Base-by-base conservation (phyloP, 2,113 vertebrate species). In the Rynchops niger region DNA sequence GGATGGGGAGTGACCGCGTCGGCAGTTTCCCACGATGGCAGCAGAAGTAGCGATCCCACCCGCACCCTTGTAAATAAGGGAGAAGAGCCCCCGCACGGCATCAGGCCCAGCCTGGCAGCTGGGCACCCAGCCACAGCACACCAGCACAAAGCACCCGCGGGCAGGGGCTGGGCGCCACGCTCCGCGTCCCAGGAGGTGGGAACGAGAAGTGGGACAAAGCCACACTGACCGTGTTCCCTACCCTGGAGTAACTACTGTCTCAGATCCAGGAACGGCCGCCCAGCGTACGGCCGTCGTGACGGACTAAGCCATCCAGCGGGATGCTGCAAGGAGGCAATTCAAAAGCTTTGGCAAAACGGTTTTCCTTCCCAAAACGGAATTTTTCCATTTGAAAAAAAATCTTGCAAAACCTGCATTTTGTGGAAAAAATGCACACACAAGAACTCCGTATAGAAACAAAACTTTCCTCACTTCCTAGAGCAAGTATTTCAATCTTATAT, bases 221-320 rank as follows among this genome's bases (percentile, higher is more conserved):
- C 61, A 2, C 1, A 1, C 17, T 3, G 38, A 23, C 38, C 10
- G 2, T 4, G 1, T 6, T 19, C 34, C 36, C 47, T 9, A 1
- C 9, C 32, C 42, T 12, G 40, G 9, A 21, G 62, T 3, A 56
- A 18, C 30, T 5, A 0, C 29, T 22, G 30, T 3, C 38, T 14
- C 6, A 7, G 19, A 5, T 4, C 40, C 2, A 4, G 40, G 29
- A n/a, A 11, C 29, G 1, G 56, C 76, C 42, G 53, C 27, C 61
- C 45, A 5, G 36, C 3, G 1, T 3, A 7, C 6, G 2, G 49
- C 56, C 23, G 2, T 4, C n/a, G 2, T 0, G 2, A 34, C 0
- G 29, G 47, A 5, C 22, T 3, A 1, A 8, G 30, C 21, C 3
- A 29, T 2, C 29, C 34, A 4, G 43, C 21, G 12, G n/a, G 34